phyloP scores from a whole-genome alignment of 2,113 vertebrate genomes.

The Anguilla japonica region DNA sequence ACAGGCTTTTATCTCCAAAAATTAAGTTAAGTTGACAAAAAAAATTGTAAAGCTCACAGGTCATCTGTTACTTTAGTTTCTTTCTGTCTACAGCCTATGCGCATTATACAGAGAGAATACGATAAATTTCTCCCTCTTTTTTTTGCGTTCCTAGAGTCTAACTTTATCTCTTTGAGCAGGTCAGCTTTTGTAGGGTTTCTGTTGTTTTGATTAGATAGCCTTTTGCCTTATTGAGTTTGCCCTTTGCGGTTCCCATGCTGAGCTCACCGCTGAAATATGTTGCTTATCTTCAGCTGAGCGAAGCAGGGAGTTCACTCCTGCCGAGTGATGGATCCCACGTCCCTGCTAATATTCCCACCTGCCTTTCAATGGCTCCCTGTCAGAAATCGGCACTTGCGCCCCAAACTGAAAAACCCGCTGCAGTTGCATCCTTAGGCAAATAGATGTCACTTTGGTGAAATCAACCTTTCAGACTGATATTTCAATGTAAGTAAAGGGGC shows the following conservation, averaged over 20 bases:
- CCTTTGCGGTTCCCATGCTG: conserved; percentile 34
- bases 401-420: background rate
- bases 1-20: background rate
- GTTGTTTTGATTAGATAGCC: conserved; percentile 45
- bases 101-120: background rate
- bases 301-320: background rate
- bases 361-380: conserved; percentile 8
- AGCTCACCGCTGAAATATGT: conserved; percentile 21
- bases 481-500: too few relatives aligned
- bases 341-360: conserved; percentile 17
- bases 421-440: conserved; percentile 18
- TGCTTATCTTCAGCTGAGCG: conserved; percentile 30
- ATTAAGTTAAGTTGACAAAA: background rate
- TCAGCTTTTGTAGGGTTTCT: conserved; percentile 16
- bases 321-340: background rate
- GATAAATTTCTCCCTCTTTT: background rate
- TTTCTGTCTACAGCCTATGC: background rate
- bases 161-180: conserved; percentile 34
- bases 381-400: background rate
- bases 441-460: conserved; percentile 1
- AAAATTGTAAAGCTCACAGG: background rate
- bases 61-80: background rate
- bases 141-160: background rate
- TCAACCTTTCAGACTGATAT: background rate
- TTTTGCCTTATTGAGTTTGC: conserved; percentile 24